These are phyloP conservation scores for Neotoxoptera formosana DNA, from an alignment of 1,140 invertebrate genomes.

Conservation along the genomic window DNA sequence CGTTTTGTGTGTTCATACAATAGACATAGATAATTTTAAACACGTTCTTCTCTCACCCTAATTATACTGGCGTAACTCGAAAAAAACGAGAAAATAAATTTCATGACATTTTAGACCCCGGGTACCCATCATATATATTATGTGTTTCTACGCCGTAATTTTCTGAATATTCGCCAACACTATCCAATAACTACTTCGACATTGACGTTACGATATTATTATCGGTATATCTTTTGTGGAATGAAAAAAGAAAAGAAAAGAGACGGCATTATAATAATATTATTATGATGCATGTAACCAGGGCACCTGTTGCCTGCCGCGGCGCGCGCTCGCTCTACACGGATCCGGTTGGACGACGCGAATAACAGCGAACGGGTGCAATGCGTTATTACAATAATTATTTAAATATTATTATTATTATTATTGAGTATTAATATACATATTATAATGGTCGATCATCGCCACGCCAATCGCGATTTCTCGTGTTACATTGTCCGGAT, in stretches of 20 bases:
- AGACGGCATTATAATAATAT: background rate
- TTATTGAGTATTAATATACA: no score
- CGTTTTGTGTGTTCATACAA: no score
- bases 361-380: background rate
- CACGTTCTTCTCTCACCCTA: no score
- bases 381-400: background rate
- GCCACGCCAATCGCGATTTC: background rate
- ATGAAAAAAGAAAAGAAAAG: background rate
- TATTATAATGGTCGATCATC: background rate
- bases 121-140: no score
- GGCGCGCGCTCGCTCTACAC: no score
- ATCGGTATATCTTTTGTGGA: background rate
- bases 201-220: background rate
- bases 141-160: no score
- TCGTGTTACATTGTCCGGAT: background rate
- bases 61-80: no score
- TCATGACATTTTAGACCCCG: no score
- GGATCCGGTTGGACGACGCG: background rate
- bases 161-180: no score
- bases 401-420: background rate
- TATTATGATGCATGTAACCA: background rate
- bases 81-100: no score
- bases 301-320: conserved; percentile 4
- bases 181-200: no score
- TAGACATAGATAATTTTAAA: no score